Evolutionary conservation across 2,797 vertebrate species (phyloP).

Genomic region (Astyanax mexicanus): DNA sequence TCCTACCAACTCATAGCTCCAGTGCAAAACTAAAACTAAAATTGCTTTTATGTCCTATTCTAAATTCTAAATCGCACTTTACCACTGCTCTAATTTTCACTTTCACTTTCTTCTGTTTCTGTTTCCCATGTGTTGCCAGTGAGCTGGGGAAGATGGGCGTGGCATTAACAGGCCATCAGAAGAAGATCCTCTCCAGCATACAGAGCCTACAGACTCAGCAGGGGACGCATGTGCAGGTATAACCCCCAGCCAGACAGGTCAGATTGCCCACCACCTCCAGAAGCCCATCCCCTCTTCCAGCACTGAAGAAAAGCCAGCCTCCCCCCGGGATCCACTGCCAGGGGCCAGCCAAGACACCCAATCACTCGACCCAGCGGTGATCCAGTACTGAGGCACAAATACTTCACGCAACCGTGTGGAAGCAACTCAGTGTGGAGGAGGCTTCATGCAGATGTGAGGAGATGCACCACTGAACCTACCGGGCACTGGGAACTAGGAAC

Average conservation of each 20-base stretch:
- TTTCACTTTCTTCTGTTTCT: conserved; percentile 26
- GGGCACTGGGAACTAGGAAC: conserved; percentile 17
- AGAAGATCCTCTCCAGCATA: conserved; percentile 97
- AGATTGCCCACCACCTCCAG: conserved; percentile 43
- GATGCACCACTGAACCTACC: not conserved
- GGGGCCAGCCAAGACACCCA: conserved; percentile 12
- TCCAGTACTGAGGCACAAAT: not conserved
- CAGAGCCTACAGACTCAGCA: conserved; percentile 70
- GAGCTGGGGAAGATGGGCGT: conserved; percentile 97
- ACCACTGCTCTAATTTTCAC: not conserved
- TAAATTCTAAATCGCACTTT: not conserved
- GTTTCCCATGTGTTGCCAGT: conserved; percentile 66
- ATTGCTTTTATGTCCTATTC: not conserved
- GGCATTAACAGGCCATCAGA: conserved; percentile 96
- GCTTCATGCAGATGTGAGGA: not conserved
- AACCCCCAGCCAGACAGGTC: conserved; percentile 37
- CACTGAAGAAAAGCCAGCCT: conserved; percentile 42
- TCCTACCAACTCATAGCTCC: too few species aligned
- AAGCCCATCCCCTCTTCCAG: conserved; percentile 40
- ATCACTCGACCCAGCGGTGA: not conserved
- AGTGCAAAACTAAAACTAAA: too few species aligned
- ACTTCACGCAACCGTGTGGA: not conserved
- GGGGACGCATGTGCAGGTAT: conserved; percentile 56
- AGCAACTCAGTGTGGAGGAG: not conserved
- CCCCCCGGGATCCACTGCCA: conserved; percentile 30